Evolutionary conservation across 2,113 vertebrate genomes (phyloP).

Genomic region (Xerus inauris): DNA sequence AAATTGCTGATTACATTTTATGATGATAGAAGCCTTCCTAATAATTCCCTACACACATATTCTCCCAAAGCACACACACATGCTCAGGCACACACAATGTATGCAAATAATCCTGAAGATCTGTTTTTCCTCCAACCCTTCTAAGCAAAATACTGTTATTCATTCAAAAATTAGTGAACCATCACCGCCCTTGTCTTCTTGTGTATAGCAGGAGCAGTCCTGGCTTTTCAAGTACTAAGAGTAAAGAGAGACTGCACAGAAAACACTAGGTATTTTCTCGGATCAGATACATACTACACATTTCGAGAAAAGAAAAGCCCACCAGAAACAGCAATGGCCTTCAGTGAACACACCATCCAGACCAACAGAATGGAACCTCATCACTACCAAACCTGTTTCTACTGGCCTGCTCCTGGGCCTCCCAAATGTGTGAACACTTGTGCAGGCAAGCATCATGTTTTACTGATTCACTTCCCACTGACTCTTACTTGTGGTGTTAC

Average conservation of each 20-base stretch:
- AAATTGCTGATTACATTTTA: background rate
- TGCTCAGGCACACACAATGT: background rate
- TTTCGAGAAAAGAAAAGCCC: background rate
- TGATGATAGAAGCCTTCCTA: background rate
- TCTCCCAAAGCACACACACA: background rate
- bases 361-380: background rate
- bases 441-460: background rate
- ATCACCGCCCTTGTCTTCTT: background rate
- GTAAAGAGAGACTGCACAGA: background rate
- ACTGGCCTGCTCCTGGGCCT: fast-evolving
- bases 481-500: background rate
- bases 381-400: fast-evolving
- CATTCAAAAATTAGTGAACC: background rate
- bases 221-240: background rate
- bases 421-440: fast-evolving
- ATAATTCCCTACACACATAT: background rate
- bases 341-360: too few species aligned
- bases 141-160: background rate
- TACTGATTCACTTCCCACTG: background rate
- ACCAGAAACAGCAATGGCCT: background rate
- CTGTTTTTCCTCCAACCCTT: background rate
- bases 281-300: background rate
- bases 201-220: background rate
- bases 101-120: background rate
- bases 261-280: background rate